These are phyloP conservation scores for Ischnus inquisitorius DNA, from an alignment of 2,888 invertebrate genomes.

Conservation along the genomic window DNA sequence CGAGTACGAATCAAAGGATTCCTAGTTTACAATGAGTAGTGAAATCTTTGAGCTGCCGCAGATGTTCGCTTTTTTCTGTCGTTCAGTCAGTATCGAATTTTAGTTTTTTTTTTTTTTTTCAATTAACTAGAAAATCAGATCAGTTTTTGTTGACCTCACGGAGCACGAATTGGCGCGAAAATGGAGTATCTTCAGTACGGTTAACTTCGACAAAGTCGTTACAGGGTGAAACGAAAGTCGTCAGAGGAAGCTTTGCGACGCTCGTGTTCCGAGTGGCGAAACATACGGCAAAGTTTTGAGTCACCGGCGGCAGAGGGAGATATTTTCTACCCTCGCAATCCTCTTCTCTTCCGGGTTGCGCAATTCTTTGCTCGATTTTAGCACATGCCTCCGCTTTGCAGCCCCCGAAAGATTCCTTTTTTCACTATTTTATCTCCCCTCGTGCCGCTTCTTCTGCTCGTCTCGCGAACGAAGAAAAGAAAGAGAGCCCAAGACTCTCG, in stretches of 20 bases:
- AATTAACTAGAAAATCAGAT: too few relatives aligned
- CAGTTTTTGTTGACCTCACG: too few relatives aligned
- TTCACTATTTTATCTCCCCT: slow-evolving; percentile 4
- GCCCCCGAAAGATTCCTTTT: neutral
- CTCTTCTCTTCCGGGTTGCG: neutral
- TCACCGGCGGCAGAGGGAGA: neutral
- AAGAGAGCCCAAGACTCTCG: neutral
- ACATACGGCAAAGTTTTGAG: neutral
- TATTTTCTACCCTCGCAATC: neutral
- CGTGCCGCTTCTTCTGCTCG: neutral
- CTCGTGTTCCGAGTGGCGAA: neutral
- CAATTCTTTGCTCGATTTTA: neutral
- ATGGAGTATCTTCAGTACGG: too few relatives aligned
- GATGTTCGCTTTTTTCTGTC: neutral
- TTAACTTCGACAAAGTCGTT: too few relatives aligned
- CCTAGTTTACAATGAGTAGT: too few relatives aligned
- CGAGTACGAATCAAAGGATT: too few relatives aligned
- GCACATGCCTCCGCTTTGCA: neutral
- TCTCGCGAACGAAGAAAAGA: neutral
- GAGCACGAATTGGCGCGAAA: too few relatives aligned
- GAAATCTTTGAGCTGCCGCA: neutral
- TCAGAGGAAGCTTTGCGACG: too few relatives aligned
- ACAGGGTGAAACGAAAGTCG: too few relatives aligned
- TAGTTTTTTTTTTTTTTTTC: neutral
- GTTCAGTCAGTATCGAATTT: neutral